Conservation (phyloP, 2,113 vertebrate genomes). For the Sylvietta virens region DNA sequence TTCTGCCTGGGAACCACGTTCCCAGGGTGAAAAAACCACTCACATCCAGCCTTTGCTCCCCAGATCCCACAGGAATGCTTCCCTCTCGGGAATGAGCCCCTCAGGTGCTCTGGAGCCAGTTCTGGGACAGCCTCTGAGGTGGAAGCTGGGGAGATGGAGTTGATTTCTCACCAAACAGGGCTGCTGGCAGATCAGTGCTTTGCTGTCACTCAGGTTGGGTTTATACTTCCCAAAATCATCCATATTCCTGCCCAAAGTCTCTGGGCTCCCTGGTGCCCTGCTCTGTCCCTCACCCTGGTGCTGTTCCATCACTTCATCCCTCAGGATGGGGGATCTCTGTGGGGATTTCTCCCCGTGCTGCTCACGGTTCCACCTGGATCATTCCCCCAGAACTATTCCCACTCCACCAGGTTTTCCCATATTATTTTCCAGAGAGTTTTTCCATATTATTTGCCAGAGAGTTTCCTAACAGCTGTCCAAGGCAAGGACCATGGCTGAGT, state of each 20-base stretch:
- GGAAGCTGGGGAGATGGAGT: background rate
- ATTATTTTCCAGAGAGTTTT: background rate
- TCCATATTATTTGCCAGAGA: background rate
- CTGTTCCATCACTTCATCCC: background rate
- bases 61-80: background rate
- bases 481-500: accelerated
- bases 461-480: background rate
- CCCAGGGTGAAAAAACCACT: background rate
- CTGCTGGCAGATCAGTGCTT: background rate
- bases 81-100: background rate
- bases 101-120: background rate
- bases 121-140: background rate
- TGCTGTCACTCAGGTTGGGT: background rate
- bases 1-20: background rate
- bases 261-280: background rate
- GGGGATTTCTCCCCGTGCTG: background rate
- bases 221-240: background rate
- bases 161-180: background rate
- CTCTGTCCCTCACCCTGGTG: background rate
- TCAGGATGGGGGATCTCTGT: accelerated
- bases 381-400: background rate
- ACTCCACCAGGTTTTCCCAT: background rate
- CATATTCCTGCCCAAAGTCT: background rate
- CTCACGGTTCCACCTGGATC: background rate
- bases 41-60: background rate